These are phyloP conservation scores for Lucilia cuprina DNA, from an alignment of 1,140 invertebrate genomes.

Conservation along the genomic window DNA sequence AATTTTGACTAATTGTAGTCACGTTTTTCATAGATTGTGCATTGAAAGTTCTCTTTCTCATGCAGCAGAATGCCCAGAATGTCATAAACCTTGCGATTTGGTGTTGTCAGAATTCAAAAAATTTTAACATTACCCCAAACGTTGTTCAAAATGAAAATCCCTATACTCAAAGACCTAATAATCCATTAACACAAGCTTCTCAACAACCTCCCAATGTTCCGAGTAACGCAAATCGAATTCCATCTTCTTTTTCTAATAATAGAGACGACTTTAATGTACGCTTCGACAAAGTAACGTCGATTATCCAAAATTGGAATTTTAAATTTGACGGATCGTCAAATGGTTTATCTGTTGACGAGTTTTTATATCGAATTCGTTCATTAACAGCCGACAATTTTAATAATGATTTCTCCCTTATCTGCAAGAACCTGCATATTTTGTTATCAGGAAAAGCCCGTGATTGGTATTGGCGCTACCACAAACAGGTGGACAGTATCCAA, in stretches of 20 bases:
- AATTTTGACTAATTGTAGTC: background rate
- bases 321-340: background rate
- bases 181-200: background rate
- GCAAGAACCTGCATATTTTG: background rate
- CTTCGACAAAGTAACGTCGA: background rate
- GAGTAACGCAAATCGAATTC: background rate
- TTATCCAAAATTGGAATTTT: background rate
- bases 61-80: background rate
- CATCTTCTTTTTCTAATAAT: background rate
- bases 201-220: background rate
- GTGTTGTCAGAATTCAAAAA: background rate
- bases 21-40: background rate
- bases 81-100: background rate
- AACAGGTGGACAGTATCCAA: background rate
- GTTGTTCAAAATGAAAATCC: background rate
- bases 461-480: background rate
- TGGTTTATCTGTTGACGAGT: background rate
- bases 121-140: background rate
- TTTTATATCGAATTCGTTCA: no score
- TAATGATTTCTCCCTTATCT: background rate
- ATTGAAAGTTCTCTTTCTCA: background rate
- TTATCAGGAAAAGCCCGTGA: background rate
- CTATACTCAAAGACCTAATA: background rate
- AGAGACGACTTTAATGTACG: background rate
- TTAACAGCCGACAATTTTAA: background rate